phyloP scores from a whole-genome alignment of 2,888 invertebrate genomes.

The Drosophila borealis region DNA sequence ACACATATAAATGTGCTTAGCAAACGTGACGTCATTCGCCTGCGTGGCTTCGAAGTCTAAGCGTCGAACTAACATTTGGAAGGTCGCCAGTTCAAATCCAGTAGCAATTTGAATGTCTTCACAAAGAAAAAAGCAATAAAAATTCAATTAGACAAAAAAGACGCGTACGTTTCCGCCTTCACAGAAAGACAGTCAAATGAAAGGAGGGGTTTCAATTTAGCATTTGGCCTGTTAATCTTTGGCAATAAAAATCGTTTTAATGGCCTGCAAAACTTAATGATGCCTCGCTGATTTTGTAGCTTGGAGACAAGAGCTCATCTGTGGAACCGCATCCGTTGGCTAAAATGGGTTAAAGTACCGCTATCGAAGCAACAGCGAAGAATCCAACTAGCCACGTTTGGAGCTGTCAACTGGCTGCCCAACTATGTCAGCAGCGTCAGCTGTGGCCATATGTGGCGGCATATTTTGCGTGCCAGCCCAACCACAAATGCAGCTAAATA shows the following conservation, averaged over 20 bases:
- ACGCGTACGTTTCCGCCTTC: no score
- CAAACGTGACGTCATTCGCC: no score
- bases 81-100: no score
- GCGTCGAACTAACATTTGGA: no score
- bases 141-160: no score
- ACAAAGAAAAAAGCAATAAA: no score
- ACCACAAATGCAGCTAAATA: constrained; percentile 33
- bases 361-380: constrained; percentile 25
- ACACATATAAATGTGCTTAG: no score
- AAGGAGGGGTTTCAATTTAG: no score
- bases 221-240: no score
- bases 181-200: no score
- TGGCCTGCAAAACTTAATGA: not conserved
- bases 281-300: not conserved
- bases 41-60: no score
- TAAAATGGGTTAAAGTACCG: constrained; percentile 63
- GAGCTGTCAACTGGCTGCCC: constrained; percentile 45
- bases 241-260: not conserved
- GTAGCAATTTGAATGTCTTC: no score
- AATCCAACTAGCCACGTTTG: constrained; percentile 49
- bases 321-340: not conserved
- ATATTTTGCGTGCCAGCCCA: constrained; percentile 54
- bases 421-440: constrained; percentile 43
- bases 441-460: constrained; percentile 47
- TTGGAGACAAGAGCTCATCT: not conserved